phyloP scores from a whole-genome alignment of 30 jellyfish, hydroid and myxozoan species.

The Hydractinia symbiolongicarpus region DNA sequence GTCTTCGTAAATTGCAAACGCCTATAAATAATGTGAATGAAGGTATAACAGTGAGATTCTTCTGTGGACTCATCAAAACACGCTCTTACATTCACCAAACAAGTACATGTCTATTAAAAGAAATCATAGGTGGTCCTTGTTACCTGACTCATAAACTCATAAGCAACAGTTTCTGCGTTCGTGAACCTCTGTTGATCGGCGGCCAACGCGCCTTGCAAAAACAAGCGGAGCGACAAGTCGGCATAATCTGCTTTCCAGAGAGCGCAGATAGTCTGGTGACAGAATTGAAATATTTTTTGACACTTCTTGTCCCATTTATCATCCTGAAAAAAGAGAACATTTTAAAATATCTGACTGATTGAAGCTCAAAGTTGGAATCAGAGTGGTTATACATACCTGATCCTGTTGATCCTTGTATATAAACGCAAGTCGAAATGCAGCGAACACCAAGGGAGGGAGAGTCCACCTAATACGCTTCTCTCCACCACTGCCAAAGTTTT shows the following conservation, averaged over 20 bases:
- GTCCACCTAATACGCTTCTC: slow-evolving; percentile 91
- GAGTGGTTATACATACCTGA: slow-evolving; percentile 43
- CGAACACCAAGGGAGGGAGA: slow-evolving; percentile 89
- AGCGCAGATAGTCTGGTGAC: slow-evolving; percentile 98
- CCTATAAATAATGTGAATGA: slow-evolving; percentile 40
- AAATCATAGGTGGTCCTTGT: too few relatives aligned
- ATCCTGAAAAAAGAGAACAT: slow-evolving; percentile 46
- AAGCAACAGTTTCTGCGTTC: slow-evolving; percentile 96
- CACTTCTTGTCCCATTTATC: slow-evolving; percentile 99
- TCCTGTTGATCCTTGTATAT: slow-evolving; percentile 89
- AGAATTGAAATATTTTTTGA: slow-evolving; percentile 89
- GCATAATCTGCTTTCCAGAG: slow-evolving; percentile 96
- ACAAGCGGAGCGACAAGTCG: slow-evolving; percentile 78
- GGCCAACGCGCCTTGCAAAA: slow-evolving; percentile 97
- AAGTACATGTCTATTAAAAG: too few relatives aligned
- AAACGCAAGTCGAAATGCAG: slow-evolving; percentile 91
- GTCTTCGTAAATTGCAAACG: slow-evolving; percentile 96
- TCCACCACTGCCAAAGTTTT: slow-evolving; percentile 98
- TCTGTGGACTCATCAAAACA: too few relatives aligned
- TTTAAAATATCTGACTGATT: neutral
- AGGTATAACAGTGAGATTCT: too few relatives aligned
- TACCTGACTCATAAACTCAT: slow-evolving; percentile 99
- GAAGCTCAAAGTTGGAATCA: neutral
- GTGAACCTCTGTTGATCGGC: slow-evolving; percentile 97
- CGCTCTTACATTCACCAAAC: too few relatives aligned